Evolutionary conservation across 2,888 invertebrate species (phyloP).

Genomic region (Philhelius pedissequus): DNA sequence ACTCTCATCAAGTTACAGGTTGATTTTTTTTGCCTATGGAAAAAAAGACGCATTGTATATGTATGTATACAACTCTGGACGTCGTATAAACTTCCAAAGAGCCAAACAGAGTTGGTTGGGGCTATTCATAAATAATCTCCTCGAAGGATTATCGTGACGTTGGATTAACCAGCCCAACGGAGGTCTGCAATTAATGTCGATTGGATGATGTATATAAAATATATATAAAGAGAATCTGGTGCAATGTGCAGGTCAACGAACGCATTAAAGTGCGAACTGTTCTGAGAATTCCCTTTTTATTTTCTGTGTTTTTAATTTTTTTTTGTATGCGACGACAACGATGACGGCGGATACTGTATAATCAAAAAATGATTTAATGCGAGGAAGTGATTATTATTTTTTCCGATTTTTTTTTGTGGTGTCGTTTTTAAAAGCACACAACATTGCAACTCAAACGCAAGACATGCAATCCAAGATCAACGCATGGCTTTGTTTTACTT

Average conservation of each 20-base stretch:
- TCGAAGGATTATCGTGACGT: conserved; percentile 54
- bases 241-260: conserved; percentile 44
- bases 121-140: conserved; percentile 45
- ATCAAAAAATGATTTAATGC: conserved; percentile 56
- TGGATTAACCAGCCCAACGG: conserved; percentile 40
- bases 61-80: neutral
- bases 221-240: conserved; percentile 36
- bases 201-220: conserved; percentile 44
- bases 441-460: conserved; percentile 10
- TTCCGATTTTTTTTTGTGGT: conserved; percentile 1
- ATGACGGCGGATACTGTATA: conserved; percentile 42
- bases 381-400: conserved; percentile 23
- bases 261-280: conserved; percentile 59
- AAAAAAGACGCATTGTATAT: neutral
- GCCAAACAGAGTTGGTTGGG: conserved; percentile 12
- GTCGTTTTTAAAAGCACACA: conserved; percentile 8
- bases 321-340: neutral
- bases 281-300: conserved; percentile 35
- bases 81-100: neutral
- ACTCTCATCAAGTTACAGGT: neutral
- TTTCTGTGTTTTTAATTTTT: neutral
- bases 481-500: conserved; percentile 26
- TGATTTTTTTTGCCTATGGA: neutral
- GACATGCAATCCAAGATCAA: conserved; percentile 35
- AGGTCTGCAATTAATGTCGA: conserved; percentile 66